Evolutionary conservation across 2,888 invertebrate genomes (phyloP).

Genomic region (Calliscelio sp.): DNA sequence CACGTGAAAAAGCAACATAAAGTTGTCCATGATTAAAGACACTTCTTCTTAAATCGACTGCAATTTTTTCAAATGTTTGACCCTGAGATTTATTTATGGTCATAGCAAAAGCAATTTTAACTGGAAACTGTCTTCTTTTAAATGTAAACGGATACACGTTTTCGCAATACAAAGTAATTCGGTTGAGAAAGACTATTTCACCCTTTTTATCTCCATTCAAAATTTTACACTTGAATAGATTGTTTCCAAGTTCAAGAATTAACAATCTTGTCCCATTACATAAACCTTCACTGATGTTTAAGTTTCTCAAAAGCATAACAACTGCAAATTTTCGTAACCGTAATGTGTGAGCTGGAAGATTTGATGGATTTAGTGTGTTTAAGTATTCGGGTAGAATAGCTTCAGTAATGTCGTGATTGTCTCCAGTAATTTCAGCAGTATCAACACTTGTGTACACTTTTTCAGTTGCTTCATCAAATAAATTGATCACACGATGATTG

Average conservation of each 20-base stretch:
- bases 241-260: not conserved
- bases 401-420: slow-evolving; percentile 30
- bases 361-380: not conserved
- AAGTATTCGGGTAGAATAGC: slow-evolving; percentile 29
- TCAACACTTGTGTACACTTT: slow-evolving; percentile 10
- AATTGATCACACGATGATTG: not conserved
- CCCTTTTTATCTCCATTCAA: slow-evolving; percentile 1
- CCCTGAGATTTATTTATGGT: not conserved
- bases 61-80: too few species aligned
- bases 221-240: not conserved
- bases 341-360: not conserved
- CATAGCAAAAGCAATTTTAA: not conserved
- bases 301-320: not conserved
- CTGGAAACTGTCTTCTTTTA: not conserved
- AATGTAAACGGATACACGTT: not conserved
- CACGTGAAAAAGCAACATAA: too few species aligned
- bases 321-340: too few species aligned
- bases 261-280: not conserved
- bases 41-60: too few species aligned
- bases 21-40: too few species aligned
- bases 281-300: not conserved
- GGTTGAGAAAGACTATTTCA: not conserved
- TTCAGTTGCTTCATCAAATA: slow-evolving; percentile 11
- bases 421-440: slow-evolving; percentile 13
- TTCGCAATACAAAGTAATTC: slow-evolving; percentile 3